phyloP scores from a whole-genome alignment of 2,113 vertebrate genomes.

The Callorhinus ursinus region DNA sequence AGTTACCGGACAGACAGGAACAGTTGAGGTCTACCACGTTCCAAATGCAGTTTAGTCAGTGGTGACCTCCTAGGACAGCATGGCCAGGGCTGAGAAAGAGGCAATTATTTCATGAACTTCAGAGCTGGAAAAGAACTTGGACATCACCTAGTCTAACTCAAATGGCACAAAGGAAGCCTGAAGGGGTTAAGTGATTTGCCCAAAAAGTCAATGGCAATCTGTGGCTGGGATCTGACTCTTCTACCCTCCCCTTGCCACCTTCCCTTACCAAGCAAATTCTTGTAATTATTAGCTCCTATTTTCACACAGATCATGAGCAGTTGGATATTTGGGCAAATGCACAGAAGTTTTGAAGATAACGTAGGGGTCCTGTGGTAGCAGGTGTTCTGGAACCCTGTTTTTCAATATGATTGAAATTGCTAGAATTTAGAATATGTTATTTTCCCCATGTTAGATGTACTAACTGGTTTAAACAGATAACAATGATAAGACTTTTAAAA shows the following conservation, averaged over 20 bases:
- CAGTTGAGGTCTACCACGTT: not conserved
- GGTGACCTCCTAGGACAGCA: not conserved
- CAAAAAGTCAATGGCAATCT: not conserved
- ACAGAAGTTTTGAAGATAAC: not conserved
- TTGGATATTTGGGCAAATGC: not conserved
- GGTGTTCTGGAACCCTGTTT: not conserved
- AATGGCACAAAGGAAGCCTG: not conserved
- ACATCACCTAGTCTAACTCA: not conserved
- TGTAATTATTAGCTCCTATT: not conserved
- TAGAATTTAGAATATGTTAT: not conserved
- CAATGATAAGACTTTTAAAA: not conserved
- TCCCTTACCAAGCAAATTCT: not conserved
- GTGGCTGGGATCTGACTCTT: not conserved
- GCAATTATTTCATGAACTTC: not conserved
- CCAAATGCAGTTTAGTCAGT: not conserved
- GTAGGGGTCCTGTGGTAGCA: not conserved
- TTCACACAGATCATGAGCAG: not conserved
- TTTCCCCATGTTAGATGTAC: not conserved
- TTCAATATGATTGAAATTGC: not conserved
- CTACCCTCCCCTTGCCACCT: not conserved
- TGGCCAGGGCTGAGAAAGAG: not conserved
- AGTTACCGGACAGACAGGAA: not conserved
- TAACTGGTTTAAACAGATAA: slow-evolving; percentile 24
- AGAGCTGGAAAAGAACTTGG: not conserved
- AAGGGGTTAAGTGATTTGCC: not conserved